Conservation (phyloP, 2,888 invertebrate species). For the Oxyteleia sp. region DNA sequence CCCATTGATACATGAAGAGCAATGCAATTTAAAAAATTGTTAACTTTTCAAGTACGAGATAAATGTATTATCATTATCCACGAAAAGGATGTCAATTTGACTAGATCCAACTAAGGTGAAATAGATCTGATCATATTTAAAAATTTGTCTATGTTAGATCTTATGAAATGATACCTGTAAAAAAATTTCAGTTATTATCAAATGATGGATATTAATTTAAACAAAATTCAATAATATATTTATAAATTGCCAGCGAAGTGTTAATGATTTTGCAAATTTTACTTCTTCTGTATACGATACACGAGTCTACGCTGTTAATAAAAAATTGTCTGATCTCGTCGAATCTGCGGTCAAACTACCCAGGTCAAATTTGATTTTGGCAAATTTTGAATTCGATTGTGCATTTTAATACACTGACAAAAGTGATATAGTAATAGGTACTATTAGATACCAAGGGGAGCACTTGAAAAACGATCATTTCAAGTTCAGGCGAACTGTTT, state of each 20-base stretch:
- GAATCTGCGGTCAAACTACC: constrained; percentile 66
- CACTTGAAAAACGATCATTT: no score
- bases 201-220: no score
- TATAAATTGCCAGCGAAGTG: background rate
- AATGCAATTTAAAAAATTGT: constrained; percentile 25
- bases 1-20: constrained; percentile 38
- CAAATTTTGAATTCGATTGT: constrained; percentile 1
- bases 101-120: background rate
- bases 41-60: constrained; percentile 11
- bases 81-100: background rate
- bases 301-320: constrained; percentile 46
- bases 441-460: no score
- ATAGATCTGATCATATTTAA: no score
- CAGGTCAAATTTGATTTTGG: constrained; percentile 44
- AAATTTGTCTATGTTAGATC: no score
- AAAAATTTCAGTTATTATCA: no score
- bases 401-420: no score
- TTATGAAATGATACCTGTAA: no score
- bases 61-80: background rate
- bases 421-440: no score
- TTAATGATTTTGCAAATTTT: constrained; percentile 19
- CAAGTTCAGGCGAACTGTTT: no score
- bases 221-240: background rate
- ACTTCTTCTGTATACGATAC: constrained; percentile 42
- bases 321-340: constrained; percentile 69